Base-by-base conservation (phyloP, 2,113 vertebrate species). In the Zosterops hypoxanthus region DNA sequence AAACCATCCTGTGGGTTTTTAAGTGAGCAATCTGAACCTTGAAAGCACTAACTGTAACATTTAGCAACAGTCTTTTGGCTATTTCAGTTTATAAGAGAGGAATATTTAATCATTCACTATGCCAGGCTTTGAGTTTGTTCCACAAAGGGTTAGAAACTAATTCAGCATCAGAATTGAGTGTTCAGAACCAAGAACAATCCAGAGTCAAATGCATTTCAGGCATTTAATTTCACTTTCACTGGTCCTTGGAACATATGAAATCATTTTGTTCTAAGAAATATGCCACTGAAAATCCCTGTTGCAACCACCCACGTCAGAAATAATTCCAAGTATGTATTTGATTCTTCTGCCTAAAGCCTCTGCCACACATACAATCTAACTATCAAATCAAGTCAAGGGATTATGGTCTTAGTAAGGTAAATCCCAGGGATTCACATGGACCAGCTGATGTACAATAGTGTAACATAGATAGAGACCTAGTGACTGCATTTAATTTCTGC, bases 341-440 rank as follows among this genome's bases (percentile, higher is more conserved):
- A 96, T 82, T 95, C 92, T 90, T 93, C 82, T 81, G 60, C 71
- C 75, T 86, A 94, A 95, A 96, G 64, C 92, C 76, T 86, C 79
- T 14, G 19, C 71, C 60, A 85, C 75, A 95, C 88, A 93, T 21
- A 96, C 63, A 93, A 96, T 95, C 95, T 87, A 94, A 95, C 92
- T 95, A 93, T 93, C 85, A 93, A 96, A 96, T 96, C 90, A 94
- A 95, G 85, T 94, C 93, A 75, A 68, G 64, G 76, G 93, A 96
- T 97, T 97, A 96, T 85, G 83, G 90, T 91, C 3, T 96, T 95
- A 96, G 91, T 47, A 94, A 73, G 13, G 66, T 93, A 96, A 96
- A 96, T 95, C 93, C 84, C 61, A 70, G 52, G 63, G 78, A 87
- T 82, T 88, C 94, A 83, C 82, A 88, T 64, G 59, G 79, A 81